phyloP scores from a whole-genome alignment of 2,888 invertebrate species.

The Norana najaformis region DNA sequence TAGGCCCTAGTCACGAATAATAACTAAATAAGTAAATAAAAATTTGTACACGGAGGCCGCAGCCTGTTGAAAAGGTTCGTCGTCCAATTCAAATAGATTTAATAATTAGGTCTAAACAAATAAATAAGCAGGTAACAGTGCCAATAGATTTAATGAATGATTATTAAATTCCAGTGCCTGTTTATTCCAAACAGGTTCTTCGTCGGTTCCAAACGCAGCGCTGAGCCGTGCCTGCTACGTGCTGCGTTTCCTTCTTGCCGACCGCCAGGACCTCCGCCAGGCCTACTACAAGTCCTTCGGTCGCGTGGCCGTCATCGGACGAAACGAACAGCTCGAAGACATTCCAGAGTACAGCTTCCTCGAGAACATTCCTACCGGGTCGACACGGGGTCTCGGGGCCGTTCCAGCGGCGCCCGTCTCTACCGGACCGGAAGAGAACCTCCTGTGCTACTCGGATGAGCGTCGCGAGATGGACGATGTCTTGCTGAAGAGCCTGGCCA shows the following conservation, averaged over 20 bases:
- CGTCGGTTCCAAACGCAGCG: conserved; percentile 48
- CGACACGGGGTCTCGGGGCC: conserved; percentile 49
- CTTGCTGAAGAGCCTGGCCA: conserved; percentile 40
- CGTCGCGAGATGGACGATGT: conserved; percentile 40
- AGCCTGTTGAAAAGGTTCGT: too few relatives aligned
- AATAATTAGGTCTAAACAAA: too few relatives aligned
- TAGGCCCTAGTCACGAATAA: too few relatives aligned
- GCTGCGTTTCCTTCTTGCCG: conserved; percentile 51
- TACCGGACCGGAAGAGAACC: conserved; percentile 50
- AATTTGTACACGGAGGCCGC: too few relatives aligned
- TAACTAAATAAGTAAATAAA: too few relatives aligned
- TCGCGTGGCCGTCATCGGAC: conserved; percentile 49
- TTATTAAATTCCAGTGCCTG: background rate
- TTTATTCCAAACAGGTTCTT: conserved; percentile 38
- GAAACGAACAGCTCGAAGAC: conserved; percentile 43
- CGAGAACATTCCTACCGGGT: conserved; percentile 35
- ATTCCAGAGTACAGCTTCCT: conserved; percentile 51
- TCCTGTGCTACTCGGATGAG: conserved; percentile 45
- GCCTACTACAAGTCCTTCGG: conserved; percentile 50
- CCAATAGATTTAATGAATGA: too few relatives aligned
- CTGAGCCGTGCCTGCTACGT: conserved; percentile 52
- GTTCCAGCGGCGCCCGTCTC: conserved; percentile 47
- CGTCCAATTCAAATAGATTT: too few relatives aligned
- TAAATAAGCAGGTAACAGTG: too few relatives aligned
- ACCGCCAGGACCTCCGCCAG: conserved; percentile 47